phyloP scores from a whole-genome alignment of 2,888 invertebrate species.

The Ommatoiulus sabulosus region DNA sequence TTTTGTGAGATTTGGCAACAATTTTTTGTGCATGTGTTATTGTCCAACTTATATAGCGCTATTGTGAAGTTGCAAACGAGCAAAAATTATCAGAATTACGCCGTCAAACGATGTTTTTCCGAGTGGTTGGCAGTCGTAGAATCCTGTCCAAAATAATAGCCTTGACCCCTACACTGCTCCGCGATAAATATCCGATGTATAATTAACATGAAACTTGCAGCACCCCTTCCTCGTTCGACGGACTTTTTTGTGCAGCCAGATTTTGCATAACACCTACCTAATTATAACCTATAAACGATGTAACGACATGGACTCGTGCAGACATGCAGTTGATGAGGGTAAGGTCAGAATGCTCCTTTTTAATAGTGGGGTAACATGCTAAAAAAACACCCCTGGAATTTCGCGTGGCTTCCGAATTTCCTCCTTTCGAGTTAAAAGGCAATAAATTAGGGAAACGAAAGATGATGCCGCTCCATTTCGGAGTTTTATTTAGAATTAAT shows the following conservation, averaged over 20 bases:
- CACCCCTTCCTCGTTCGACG: background rate
- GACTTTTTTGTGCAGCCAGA: background rate
- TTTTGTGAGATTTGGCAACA: background rate
- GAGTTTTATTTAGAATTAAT: background rate
- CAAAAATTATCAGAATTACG: background rate
- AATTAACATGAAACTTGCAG: background rate
- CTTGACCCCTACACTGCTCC: background rate
- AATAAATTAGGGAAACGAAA: background rate
- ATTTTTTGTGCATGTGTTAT: background rate
- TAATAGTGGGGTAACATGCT: background rate
- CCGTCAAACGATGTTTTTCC: no score
- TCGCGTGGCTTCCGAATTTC: background rate
- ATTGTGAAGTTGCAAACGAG: background rate
- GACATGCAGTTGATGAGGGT: background rate
- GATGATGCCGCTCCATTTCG: background rate
- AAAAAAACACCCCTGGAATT: background rate
- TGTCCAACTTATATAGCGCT: background rate
- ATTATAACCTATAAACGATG: background rate
- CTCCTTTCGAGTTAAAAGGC: background rate
- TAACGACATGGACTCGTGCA: background rate
- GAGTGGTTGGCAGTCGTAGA: background rate
- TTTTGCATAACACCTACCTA: background rate
- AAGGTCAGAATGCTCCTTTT: slow-evolving; percentile 19
- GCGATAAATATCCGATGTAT: background rate
- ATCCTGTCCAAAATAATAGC: background rate